Base-by-base conservation (phyloP, 2,888 invertebrate genomes). In the Agrochola macilenta region DNA sequence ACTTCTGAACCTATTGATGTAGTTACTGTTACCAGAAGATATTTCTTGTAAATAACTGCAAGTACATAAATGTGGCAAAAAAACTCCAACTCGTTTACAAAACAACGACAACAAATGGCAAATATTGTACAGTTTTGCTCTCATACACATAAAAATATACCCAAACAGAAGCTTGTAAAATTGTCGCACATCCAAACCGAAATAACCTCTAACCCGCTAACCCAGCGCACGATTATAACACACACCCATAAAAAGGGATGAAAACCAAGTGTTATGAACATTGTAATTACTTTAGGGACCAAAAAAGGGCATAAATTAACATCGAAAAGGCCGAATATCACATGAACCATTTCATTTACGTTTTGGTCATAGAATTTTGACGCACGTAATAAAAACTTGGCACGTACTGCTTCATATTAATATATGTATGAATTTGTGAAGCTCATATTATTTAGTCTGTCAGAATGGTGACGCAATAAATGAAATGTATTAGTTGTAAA, bases 351-450 rank as follows among this genome's bases (percentile, higher is more conserved):
- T 94, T 93, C 92, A 86, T 90, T 92, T 92, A 91, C 93, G 92
- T 93, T 93, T 92, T 91, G 91, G 89, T 89, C 90, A 90, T 89
- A 91, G 88, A 91, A 90, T 91, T 93, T 93, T 93, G 93, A 93
- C 91, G 90, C 87, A 81, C 66, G 87, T 89, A 90, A 94, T 94
- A 94, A 94, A 94, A 93, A 93, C 85, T 80, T 90, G 87, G 88
- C 93, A 92, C 94, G 94, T 93, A 90, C 87, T 81, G 87, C 68
- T 74, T 86, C 81, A 82, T 92, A 93, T 94, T 93, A 94, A 94
- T 95, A 94, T 95, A 94, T 95, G 93, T 93, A 94, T 94, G 93
- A 93, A 93, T 91, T 92, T 92, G 91, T 90, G 89, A 87, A 84
- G 75, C 88, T 89, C 89, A 89, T 90, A 90, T 91, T 91, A 90